Evolutionary conservation across 2,888 invertebrate species (phyloP), one percentile per base, ranked within the genome.

Genomic region (Alloscopus bannaensis): DNA sequence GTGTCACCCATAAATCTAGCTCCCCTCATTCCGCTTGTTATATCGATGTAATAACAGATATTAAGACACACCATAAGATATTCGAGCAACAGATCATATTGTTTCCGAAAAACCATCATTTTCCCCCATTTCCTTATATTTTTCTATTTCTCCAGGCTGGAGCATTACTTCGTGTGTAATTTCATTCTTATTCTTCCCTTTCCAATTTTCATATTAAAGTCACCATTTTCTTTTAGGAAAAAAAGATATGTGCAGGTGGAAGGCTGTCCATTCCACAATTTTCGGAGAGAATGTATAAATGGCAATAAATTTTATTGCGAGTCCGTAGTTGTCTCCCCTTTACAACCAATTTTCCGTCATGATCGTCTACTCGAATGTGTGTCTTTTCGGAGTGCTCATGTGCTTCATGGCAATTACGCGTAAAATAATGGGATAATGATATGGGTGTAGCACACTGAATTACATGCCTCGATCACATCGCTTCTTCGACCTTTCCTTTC

Each of bases 371-470:
- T n/a, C n/a, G n/a, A n/a, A n/a, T n/a, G n/a, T n/a, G n/a, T n/a
- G n/a, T n/a, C n/a, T n/a, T n/a, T n/a, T n/a, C n/a, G n/a, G n/a
- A n/a, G n/a, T 45, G 62, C 42, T 22, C 62, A 22, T 36, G 28
- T 45, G 4, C 24, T 66, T 65, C 70, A 65, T 65, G 81, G 62
- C 81, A 79, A 82, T 82, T 82, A 82, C 81, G 70, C 80, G 42
- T 71, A 68, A 79, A 82, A 82, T 82, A 82, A 82, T 82, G 80
- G 81, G 80, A 82, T 82, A 79, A 82, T 80, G 79, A 82, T 79
- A 70, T 76, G 81, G 68, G 68, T 76, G 68, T 68, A 68, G 62
- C 73, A 65, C 52, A 60, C 29, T 47, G 68, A 75, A 75, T 75
- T 76, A 65, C 68, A 76, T 47, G 76, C 60, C 69, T 68, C 72